Evolutionary conservation across 1,140 invertebrate species (phyloP).

Genomic region (Physella acuta): DNA sequence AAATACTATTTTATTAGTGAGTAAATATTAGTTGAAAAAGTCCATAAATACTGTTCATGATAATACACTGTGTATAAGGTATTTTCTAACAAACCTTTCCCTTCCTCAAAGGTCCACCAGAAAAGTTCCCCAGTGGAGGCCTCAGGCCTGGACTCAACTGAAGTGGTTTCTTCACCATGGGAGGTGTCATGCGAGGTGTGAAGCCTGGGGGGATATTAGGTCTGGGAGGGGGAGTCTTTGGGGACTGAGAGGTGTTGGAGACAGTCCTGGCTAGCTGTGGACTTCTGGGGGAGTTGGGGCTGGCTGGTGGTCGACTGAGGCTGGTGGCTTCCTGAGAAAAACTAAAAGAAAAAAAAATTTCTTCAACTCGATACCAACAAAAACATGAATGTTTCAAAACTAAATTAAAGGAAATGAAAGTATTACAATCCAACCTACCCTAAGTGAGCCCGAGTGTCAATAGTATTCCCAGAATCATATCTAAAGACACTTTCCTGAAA

Average conservation of each 20-base stretch:
- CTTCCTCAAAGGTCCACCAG: slow-evolving; percentile 1
- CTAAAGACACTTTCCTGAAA: slow-evolving; percentile 19
- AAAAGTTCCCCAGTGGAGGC: background rate
- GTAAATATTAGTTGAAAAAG: too few relatives aligned
- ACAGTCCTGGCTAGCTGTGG: slow-evolving; percentile 7
- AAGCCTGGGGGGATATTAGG: background rate
- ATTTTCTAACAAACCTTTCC: background rate
- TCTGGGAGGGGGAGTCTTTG: slow-evolving; percentile 28
- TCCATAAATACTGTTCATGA: background rate
- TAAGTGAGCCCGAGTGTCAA: slow-evolving; percentile 11
- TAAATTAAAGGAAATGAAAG: too few relatives aligned
- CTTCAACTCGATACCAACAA: too few relatives aligned
- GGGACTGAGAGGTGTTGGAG: slow-evolving; percentile 22
- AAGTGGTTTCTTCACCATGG: background rate
- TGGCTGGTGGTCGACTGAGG: background rate
- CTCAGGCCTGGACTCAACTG: background rate
- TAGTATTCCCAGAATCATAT: slow-evolving; percentile 24
- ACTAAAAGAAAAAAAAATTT: slow-evolving; percentile 7
- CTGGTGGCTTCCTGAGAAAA: slow-evolving; percentile 13
- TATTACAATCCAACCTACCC: too few relatives aligned
- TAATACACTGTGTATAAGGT: background rate
- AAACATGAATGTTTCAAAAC: too few relatives aligned
- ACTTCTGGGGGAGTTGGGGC: slow-evolving; percentile 13
- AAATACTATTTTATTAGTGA: too few relatives aligned
- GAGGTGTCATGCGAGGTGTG: slow-evolving; percentile 13